Evolutionary conservation across 2,888 invertebrate species (phyloP).

Genomic region (Dryobota labecula): DNA sequence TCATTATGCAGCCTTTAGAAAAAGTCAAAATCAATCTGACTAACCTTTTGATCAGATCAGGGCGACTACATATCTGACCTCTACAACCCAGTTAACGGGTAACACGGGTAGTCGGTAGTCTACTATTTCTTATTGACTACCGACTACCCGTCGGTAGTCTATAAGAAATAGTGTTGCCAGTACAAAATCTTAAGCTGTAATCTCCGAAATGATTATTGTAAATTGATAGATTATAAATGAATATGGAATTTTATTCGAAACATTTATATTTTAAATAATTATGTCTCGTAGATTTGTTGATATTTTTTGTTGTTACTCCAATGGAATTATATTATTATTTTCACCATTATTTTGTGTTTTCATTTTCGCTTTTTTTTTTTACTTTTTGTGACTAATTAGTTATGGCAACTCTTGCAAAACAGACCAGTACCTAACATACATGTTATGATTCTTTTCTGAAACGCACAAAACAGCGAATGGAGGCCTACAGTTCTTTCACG

Average conservation of each 20-base stretch:
- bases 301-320: conserved; percentile 58
- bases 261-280: conserved; percentile 45
- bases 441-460: neutral
- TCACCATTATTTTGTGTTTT: conserved; percentile 53
- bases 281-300: conserved; percentile 55
- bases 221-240: conserved; percentile 46
- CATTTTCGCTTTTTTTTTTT: conserved; percentile 14
- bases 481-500: neutral
- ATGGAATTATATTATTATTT: conserved; percentile 62
- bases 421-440: neutral
- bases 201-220: conserved; percentile 39
- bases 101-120: neutral
- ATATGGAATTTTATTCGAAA: conserved; percentile 36
- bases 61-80: neutral
- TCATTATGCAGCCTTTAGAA: neutral
- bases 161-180: neutral
- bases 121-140: too few relatives aligned
- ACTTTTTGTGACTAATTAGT: neutral
- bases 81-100: neutral
- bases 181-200: conserved; percentile 18
- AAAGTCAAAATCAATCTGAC: neutral
- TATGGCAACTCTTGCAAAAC: too few relatives aligned
- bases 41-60: too few relatives aligned
- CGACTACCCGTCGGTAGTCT: neutral
- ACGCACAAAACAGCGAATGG: neutral